phyloP scores from a whole-genome alignment of 2,113 vertebrate genomes.

The Brachypteracias leptosomus region DNA sequence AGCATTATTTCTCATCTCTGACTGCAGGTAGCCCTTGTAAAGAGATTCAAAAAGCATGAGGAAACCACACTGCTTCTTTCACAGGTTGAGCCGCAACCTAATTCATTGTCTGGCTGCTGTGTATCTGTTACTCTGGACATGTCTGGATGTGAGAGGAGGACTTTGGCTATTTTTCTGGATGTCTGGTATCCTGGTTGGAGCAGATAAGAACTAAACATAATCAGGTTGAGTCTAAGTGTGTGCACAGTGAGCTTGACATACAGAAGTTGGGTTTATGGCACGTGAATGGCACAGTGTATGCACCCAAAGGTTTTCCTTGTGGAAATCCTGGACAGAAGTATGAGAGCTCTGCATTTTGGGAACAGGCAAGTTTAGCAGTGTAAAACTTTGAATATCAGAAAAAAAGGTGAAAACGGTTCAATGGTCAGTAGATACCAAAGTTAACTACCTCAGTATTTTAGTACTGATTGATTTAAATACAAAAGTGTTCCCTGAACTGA shows the following conservation, averaged over 20 bases:
- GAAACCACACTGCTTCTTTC: not conserved
- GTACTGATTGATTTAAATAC: not conserved
- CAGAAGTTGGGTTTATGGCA: not conserved
- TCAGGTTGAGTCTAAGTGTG: not conserved
- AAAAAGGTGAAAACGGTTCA: not conserved
- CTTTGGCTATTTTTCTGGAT: not conserved
- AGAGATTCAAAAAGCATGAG: not conserved
- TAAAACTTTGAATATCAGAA: not conserved
- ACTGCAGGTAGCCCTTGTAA: not conserved
- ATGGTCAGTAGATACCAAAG: not conserved
- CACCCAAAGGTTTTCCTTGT: not conserved
- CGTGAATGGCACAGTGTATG: not conserved
- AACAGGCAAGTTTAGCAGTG: not conserved
- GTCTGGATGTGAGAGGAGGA: not conserved
- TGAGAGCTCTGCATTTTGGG: not conserved
- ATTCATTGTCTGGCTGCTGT: not conserved
- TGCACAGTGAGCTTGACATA: not conserved
- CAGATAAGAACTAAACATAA: not conserved
- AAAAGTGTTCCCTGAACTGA: not conserved
- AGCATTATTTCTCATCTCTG: not conserved
- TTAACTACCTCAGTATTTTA: not conserved
- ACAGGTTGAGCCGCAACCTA: not conserved
- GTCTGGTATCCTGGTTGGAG: not conserved
- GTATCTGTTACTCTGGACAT: not conserved
- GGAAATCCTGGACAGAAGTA: not conserved